These are phyloP conservation scores for Tanypteryx hageni DNA, from an alignment of 2,888 invertebrate genomes.

Conservation along the genomic window DNA sequence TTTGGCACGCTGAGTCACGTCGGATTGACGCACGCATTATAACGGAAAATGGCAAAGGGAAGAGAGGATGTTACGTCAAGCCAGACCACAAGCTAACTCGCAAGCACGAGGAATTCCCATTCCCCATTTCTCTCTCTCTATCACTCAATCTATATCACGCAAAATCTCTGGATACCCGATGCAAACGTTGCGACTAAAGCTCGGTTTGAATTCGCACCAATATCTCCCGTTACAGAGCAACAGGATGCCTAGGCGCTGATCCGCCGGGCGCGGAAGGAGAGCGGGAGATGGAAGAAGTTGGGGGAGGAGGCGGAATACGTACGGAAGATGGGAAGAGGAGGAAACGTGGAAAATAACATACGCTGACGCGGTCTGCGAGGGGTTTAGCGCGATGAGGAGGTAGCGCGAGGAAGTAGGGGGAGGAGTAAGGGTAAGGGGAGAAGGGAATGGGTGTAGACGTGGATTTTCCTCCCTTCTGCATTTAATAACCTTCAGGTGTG, in stretches of 20 bases:
- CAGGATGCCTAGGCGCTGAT: neutral
- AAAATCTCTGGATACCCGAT: neutral
- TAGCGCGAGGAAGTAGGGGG: neutral
- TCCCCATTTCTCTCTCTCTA: neutral
- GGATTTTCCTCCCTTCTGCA: constrained; percentile 18
- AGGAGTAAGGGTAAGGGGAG: neutral
- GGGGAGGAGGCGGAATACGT: too few species aligned
- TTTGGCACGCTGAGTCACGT: too few species aligned
- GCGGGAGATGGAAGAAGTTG: neutral
- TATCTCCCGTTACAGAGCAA: neutral
- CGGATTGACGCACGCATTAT: too few species aligned
- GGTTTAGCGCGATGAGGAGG: constrained; percentile 12
- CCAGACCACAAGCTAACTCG: neutral
- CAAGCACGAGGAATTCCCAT: neutral
- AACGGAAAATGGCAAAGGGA: too few species aligned
- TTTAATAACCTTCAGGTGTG: constrained; percentile 63
- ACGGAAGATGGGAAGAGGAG: neutral
- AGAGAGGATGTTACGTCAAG: too few species aligned
- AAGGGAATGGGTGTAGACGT: neutral
- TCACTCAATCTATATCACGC: neutral
- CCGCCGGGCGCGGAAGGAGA: neutral
- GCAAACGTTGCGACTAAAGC: neutral
- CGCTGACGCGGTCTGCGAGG: neutral
- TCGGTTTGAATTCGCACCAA: neutral
- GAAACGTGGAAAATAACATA: neutral